phyloP scores from a whole-genome alignment of 2,797 vertebrate species.

The Sternarchorhynchus goeldii region DNA sequence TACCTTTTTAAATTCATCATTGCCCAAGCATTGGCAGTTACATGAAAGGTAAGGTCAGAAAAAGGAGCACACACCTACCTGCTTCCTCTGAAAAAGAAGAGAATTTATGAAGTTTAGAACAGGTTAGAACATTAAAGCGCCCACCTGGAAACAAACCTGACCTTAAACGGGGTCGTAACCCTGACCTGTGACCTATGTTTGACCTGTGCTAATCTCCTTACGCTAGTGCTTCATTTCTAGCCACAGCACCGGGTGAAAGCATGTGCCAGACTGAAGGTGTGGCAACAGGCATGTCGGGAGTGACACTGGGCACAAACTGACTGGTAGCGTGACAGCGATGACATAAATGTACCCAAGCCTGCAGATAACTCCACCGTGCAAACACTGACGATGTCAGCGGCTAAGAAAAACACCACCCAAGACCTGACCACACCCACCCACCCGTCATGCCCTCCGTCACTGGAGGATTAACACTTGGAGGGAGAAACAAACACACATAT shows the following conservation, averaged over 20 bases:
- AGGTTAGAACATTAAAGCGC: neutral
- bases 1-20: neutral
- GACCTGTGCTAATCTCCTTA: neutral
- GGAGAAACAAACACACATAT: conserved; percentile 57
- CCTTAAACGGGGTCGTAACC: neutral
- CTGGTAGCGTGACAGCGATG: conserved; percentile 20
- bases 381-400: conserved; percentile 45
- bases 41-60: conserved; percentile 18
- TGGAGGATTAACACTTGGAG: conserved; percentile 54
- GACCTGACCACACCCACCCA: conserved; percentile 10
- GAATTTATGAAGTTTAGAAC: conserved; percentile 48
- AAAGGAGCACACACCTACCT: conserved; percentile 72
- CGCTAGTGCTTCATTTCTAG: neutral
- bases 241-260: too few relatives aligned
- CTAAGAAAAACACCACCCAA: conserved; percentile 23
- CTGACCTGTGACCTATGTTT: neutral
- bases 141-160: conserved; percentile 1
- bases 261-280: neutral
- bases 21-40: neutral
- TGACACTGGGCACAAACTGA: neutral
- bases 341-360: too few relatives aligned
- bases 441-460: conserved; percentile 30
- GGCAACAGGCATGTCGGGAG: conserved; percentile 8
- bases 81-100: conserved; percentile 64
- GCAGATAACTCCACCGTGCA: neutral